Base-by-base conservation (phyloP, 2,888 invertebrate species). In the Lycophotia porphyrea region DNA sequence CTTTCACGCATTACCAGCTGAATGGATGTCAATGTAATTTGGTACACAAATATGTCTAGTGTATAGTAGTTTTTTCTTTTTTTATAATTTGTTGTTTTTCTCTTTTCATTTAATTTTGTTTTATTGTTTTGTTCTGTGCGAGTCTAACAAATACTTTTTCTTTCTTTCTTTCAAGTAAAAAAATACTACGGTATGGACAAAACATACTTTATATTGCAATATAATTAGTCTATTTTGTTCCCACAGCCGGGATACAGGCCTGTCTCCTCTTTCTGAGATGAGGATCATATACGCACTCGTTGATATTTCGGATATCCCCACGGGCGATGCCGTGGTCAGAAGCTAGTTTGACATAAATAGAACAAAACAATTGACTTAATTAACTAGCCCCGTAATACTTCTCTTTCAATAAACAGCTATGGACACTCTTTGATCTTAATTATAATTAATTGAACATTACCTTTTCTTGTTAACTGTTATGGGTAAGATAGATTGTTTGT, bases 291-390 rank as follows among this genome's bases (percentile, higher is more conserved):
- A 52, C 24, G 11, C n/a, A 1, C n/a, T 11, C 52, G 13, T 11
- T n/a, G 13, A n/a, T 52, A 52, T 13, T n/a, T 52, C 52, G n/a
- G 13, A n/a, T 5, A 52, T 52, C n/a, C 13, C n/a, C 11, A 27
- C 31, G 8, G n/a, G 8, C 15, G 4, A 39, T n/a, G 15, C 63
- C 39, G 63, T 4, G n/a, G 63, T 5, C 39, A 39, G 4, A 15
- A n/a, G 4, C 36, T 4, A 39, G 63, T 18, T 15, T 34, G 34
- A 67, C 55, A 67, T 67, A 67, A 31, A 81, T 61, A 47, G 75
- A 81, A n/a, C 75, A 74, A 49, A 47, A 27, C 63, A 81, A 78
- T 74, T 81, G 55, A 18, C 31, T 47, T 49, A n/a, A 55, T 81
- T 42, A 67, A 67, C 18, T 24, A 47, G 44, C 9, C 44, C 44